Conservation (phyloP, 2,888 invertebrate species). For the Eilema caniola region DNA sequence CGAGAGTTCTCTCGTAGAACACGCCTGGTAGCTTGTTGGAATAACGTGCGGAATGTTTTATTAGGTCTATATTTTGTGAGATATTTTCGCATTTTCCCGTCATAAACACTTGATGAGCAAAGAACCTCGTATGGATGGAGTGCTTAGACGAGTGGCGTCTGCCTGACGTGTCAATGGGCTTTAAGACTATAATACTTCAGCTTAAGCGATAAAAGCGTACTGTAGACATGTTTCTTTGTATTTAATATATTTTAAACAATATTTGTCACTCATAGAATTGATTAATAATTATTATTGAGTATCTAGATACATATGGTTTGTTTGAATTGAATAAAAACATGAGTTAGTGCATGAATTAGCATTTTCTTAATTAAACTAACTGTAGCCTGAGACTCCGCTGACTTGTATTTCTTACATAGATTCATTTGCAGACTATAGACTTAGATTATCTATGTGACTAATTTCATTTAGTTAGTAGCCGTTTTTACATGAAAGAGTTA, state of each 20-base stretch:
- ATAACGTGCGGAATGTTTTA: constrained; percentile 24
- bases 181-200: constrained; percentile 22
- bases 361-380: neutral
- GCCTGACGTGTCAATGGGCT: constrained; percentile 37
- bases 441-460: no score
- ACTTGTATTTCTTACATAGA: no score
- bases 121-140: constrained; percentile 42
- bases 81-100: constrained; percentile 33
- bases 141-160: constrained; percentile 40
- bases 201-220: constrained; percentile 12
- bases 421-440: no score
- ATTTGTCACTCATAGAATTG: no score
- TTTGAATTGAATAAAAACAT: no score
- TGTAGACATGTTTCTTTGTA: constrained; percentile 5
- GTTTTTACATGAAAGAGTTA: neutral
- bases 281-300: no score
- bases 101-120: constrained; percentile 44
- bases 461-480: neutral
- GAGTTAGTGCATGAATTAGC: neutral
- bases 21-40: constrained; percentile 9
- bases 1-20: constrained; percentile 14
- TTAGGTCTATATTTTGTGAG: constrained; percentile 35
- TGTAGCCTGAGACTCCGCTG: neutral
- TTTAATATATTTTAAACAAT: no score
- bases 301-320: neutral